Evolutionary conservation across 2,888 invertebrate genomes (phyloP).

Genomic region (Rugalucina vietnamica): DNA sequence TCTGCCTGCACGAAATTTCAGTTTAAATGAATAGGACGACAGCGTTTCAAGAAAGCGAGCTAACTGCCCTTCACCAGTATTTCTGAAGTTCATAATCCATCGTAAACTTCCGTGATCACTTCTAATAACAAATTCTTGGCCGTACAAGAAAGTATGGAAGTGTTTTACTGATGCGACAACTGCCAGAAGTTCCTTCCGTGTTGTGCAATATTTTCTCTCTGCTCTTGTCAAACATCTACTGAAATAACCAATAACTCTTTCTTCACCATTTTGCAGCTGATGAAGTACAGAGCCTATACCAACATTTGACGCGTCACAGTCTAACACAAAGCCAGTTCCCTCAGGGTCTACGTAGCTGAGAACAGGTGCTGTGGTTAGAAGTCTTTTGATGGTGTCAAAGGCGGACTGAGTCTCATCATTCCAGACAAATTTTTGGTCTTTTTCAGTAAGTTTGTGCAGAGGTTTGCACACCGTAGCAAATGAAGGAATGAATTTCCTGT

Average conservation of each 20-base stretch:
- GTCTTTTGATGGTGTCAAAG: neutral
- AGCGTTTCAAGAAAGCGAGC: slow-evolving; percentile 47
- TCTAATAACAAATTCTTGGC: slow-evolving; percentile 16
- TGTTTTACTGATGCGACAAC: slow-evolving; percentile 41
- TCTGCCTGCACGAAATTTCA: neutral
- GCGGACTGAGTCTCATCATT: neutral
- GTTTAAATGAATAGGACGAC: slow-evolving; percentile 31
- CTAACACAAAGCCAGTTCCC: neutral
- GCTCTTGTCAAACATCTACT: slow-evolving; percentile 32
- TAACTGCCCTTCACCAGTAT: slow-evolving; percentile 43
- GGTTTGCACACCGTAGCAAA: neutral
- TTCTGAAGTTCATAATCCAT: slow-evolving; percentile 41
- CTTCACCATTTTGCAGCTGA: neutral
- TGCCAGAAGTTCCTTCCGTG: slow-evolving; percentile 48
- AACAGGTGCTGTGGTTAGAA: neutral
- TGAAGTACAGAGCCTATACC: neutral
- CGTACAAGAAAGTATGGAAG: slow-evolving; percentile 56
- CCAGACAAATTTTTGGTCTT: neutral
- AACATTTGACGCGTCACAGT: neutral
- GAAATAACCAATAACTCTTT: slow-evolving; percentile 38
- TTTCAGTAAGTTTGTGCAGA: neutral
- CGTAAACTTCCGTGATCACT: slow-evolving; percentile 49
- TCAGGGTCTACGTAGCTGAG: neutral
- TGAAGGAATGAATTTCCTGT: neutral
- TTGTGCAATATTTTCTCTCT: slow-evolving; percentile 47